Evolutionary conservation across 2,888 invertebrate species (phyloP), one percentile per base, ranked within the genome.

Genomic region (Polydrusus pterygomalis): DNA sequence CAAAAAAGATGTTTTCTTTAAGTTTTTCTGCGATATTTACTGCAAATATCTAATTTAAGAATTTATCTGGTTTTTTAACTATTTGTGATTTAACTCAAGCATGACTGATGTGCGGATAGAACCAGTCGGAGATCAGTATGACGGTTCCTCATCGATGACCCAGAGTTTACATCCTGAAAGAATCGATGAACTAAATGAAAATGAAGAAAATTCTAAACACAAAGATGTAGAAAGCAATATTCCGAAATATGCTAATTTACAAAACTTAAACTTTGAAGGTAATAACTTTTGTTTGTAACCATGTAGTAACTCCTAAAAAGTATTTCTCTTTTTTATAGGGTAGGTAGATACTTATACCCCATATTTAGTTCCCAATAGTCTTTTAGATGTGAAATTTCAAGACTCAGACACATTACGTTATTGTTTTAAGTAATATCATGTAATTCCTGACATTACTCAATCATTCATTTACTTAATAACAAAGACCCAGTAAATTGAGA

Each of bases 21-120:
- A 25, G 25, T 3, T 25, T 25, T 25, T 25, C 25, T 25, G n/a
- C n/a, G n/a, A 25, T 25, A 25, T 5, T 25, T 25, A 25, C 5
- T 25, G 5, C 2, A 34, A 34, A 3, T 34, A 34, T 3, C 6
- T 43, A 40, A 7, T 11, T 40, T 13, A 43, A 43, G n/a, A 43
- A 13, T 7, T 13, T 43, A 43, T 43, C n/a, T 43, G n/a, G 1
- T 11, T 43, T 6, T 43, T 43, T 3, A 17, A n/a, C 45, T 45
- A 45, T n/a, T 2, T n/a, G n/a, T n/a, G n/a, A 47, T n/a, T n/a
- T 17, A 47, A 7, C 7, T 17, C n/a, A 60, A 63, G 18, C n/a
- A 63, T 63, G 63, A 38, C 63, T 6, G 63, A 63, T 45, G n/a
- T 43, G 20, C 30, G 34, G 30, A 34, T 49, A 17, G 30, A 49